phyloP scores from a whole-genome alignment of 2,113 vertebrate species.

The Pygoscelis antarcticus region DNA sequence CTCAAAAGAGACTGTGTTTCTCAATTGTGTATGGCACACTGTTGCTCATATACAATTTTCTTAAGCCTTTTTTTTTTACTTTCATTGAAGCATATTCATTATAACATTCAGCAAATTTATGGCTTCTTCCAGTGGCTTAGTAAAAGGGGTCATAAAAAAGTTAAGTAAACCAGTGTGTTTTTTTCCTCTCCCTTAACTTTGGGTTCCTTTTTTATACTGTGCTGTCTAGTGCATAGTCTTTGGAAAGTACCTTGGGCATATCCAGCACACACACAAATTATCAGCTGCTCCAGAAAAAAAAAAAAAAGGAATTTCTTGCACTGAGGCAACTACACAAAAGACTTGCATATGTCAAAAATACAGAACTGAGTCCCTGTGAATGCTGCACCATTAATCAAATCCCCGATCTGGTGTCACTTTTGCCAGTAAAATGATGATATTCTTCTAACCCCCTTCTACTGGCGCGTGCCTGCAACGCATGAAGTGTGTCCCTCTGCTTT shows the following conservation, averaged over 20 bases:
- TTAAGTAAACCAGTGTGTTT: slow-evolving; percentile 67
- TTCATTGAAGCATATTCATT: slow-evolving; percentile 42
- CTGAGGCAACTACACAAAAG: slow-evolving; percentile 70
- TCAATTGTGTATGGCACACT: not conserved
- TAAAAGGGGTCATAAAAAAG: slow-evolving; percentile 71
- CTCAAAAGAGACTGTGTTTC: not conserved
- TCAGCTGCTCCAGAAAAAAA: slow-evolving; percentile 53
- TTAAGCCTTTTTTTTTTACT: slow-evolving; percentile 14
- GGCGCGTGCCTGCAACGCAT: slow-evolving; percentile 13
- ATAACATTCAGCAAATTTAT: slow-evolving; percentile 46
- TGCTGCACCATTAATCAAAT: slow-evolving; percentile 62
- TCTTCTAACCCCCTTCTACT: slow-evolving; percentile 35
- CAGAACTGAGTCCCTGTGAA: slow-evolving; percentile 46
- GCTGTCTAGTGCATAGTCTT: slow-evolving; percentile 64
- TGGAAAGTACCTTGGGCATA: slow-evolving; percentile 56
- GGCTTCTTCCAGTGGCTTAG: slow-evolving; percentile 63
- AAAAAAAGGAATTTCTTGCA: slow-evolving; percentile 56
- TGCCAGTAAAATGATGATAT: slow-evolving; percentile 60
- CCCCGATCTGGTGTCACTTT: slow-evolving; percentile 65
- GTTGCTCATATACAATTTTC: slow-evolving; percentile 35
- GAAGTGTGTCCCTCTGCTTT: slow-evolving; percentile 58
- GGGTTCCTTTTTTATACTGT: slow-evolving; percentile 63
- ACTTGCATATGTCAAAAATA: slow-evolving; percentile 70
- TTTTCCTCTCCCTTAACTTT: slow-evolving; percentile 51
- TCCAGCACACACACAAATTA: slow-evolving; percentile 67